Evolutionary conservation across 2,113 vertebrate species (phyloP), one percentile per base, ranked within the genome.

Genomic region (Dicaeum eximium): DNA sequence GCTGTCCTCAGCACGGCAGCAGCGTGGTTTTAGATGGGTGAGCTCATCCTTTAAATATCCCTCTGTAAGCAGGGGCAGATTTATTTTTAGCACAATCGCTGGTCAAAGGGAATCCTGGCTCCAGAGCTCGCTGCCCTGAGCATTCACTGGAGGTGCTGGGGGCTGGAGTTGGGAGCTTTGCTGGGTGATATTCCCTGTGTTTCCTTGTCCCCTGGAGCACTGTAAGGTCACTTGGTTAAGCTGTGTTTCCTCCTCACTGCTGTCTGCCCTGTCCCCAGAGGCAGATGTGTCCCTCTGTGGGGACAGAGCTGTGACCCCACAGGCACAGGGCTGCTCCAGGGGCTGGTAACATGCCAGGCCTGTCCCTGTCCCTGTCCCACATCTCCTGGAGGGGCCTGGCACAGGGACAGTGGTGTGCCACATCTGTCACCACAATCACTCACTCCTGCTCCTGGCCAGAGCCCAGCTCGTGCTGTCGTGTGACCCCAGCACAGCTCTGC

Each of bases 31-130:
- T 85, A 35, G 87, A 64, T n/a, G 87, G 0, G 22, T 96, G 95
- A 93, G 90, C 92, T 96, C 94, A 95, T 25, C 74, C 88, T 88
- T 88, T 80, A 92, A 93, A 93, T 93, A 96, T 96, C 85, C 82
- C 75, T 93, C 75, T 83, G 60, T 90, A 97, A 97, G 95, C 82
- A 96, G 30, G 93, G 92, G 53, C 71, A 78, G 90, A 3, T 58
- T 82, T 97, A 95, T 95, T 95, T 96, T 96, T 95, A 93, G 90
- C 37, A 0, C 51, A 62, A 88, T 96, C 11, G 0, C 82, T 83
- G 88, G 22, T 83, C 10, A 1, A 7, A 95, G 95, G 51, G 85
- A 92, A 80, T 92, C 94, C 92, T 86, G 75, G 75, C 47, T 87
- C 47, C 42, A 38, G 30, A 1, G 23, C 54, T 90, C 33, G 10